Conservation (phyloP, 2,888 invertebrate species). For the Cephonodes hylas region DNA sequence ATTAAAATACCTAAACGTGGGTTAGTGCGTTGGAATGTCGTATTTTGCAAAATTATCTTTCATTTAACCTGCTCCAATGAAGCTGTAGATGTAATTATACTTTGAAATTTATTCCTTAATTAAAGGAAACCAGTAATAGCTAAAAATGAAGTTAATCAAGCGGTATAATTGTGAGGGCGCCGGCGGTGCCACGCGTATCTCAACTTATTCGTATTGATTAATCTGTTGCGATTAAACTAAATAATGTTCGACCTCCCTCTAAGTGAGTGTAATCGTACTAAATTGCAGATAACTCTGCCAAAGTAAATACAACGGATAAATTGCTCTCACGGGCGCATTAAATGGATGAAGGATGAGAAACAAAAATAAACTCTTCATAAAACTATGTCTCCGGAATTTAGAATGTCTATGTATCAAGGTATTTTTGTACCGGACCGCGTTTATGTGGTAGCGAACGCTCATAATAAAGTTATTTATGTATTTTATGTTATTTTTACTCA, state of each 20-base stretch:
- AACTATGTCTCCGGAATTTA: conserved; percentile 22
- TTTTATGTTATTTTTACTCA: conserved; percentile 29
- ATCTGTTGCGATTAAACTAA: conserved; percentile 9
- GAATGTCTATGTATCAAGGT: conserved; percentile 16
- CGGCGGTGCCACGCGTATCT: not conserved
- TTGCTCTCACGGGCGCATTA: conserved; percentile 3
- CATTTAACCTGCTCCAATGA: not conserved
- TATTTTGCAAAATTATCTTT: conserved; percentile 3
- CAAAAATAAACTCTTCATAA: conserved; percentile 19
- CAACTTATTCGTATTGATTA: not conserved
- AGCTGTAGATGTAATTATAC: not conserved
- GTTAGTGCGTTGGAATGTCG: not conserved
- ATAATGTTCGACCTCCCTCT: conserved; percentile 17
- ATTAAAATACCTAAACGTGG: not conserved
- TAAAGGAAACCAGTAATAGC: not conserved
- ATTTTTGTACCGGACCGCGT: conserved; percentile 26
- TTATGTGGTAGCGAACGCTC: conserved; percentile 20
- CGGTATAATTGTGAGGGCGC: not conserved
- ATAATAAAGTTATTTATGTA: conserved; percentile 34
- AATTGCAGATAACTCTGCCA: conserved; percentile 13
- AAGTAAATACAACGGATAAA: conserved; percentile 6
- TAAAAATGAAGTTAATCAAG: conserved; percentile 3
- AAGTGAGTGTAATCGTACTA: conserved; percentile 19
- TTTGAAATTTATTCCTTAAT: conserved; percentile 1
- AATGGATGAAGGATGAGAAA: conserved; percentile 9